phyloP scores from a whole-genome alignment of 2,888 invertebrate genomes.

The Torymus auratus region DNA sequence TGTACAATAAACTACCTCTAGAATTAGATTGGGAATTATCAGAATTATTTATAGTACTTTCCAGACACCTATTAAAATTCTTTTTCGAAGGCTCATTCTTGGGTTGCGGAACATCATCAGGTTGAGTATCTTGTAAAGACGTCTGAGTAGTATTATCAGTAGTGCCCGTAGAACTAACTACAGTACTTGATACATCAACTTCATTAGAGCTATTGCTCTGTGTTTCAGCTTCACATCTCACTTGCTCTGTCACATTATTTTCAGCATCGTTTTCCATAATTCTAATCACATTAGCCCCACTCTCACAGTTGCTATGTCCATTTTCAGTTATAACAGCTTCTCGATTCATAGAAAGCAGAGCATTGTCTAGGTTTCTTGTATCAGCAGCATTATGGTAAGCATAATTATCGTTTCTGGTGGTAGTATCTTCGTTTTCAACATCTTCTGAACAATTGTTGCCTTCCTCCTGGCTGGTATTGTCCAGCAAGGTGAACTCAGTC shows the following conservation, averaged over 20 bases:
- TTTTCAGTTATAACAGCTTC: constrained; percentile 58
- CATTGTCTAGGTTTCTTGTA: constrained; percentile 54
- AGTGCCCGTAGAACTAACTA: constrained; percentile 32
- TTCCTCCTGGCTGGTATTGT: constrained; percentile 53
- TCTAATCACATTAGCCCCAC: constrained; percentile 32
- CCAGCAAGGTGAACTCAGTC: constrained; percentile 49
- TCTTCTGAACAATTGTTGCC: constrained; percentile 53
- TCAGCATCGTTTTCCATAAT: constrained; percentile 56
- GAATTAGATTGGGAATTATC: constrained; percentile 51
- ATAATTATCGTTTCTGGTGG: constrained; percentile 55
- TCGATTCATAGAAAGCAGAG: constrained; percentile 29
- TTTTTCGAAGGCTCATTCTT: constrained; percentile 51
- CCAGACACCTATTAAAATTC: constrained; percentile 56
- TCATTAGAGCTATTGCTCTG: constrained; percentile 35
- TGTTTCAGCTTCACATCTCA: constrained; percentile 45
- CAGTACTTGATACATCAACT: constrained; percentile 15
- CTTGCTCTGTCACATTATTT: constrained; percentile 55
- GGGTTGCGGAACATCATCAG: constrained; percentile 30
- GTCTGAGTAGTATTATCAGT: constrained; percentile 57
- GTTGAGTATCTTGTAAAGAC: constrained; percentile 56
- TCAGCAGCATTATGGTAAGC: constrained; percentile 43
- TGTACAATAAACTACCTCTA: constrained; percentile 38
- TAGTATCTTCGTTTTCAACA: constrained; percentile 48
- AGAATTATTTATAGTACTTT: constrained; percentile 52
- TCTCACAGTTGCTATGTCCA: constrained; percentile 42